Base-by-base conservation (phyloP, 1,140 invertebrate genomes). In the Ctenoplectra terminalis region DNA sequence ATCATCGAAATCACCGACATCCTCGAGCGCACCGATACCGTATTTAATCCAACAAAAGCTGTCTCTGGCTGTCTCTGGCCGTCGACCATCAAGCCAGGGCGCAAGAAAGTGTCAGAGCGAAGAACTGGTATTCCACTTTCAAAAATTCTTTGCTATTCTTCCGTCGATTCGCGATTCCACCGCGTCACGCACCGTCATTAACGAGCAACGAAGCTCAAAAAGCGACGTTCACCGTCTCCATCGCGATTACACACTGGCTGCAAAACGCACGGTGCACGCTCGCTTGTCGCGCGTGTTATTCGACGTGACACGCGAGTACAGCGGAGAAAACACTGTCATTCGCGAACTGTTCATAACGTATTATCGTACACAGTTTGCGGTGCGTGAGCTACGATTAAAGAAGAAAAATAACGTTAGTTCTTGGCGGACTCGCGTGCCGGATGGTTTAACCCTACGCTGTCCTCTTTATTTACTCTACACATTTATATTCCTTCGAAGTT, bases 351-450 rank as follows among this genome's bases (percentile, higher is more conserved):
- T 13, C 46, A 34, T 40, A 34, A 17, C 40, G 40, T 40, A 40
- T 40, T 83, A 63, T 43, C 81, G 76, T 50, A 23, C 13, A 34
- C 40, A 66, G 54, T 61, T 79, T 66, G 54, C 67, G 76, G 66
- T 74, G 72, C 46, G 81, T 84, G 72, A 50, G 60, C 20, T n/a
- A 11, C 26, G 40, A 52, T 71, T 69, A 77, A 50, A 34, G 8
- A 9, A 31, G 46, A 82, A 78, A 71, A 84, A 43, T 74, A 54
- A 76, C 82, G 70, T 81, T 71, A 56, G 40, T 40, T 71, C 34
- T 37, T 26, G 34, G 37, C n/a, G 54, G 43, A 64, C 63, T 34
- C 70, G 79, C 70, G 78, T 43, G 69, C 43, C 46, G 23, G 31
- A 69, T 34, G 43, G 11, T 34, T 40, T 17, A 64, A 40, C 61